These are phyloP conservation scores for Chrysolina oricalcia DNA, from an alignment of 2,888 invertebrate genomes.

Conservation along the genomic window DNA sequence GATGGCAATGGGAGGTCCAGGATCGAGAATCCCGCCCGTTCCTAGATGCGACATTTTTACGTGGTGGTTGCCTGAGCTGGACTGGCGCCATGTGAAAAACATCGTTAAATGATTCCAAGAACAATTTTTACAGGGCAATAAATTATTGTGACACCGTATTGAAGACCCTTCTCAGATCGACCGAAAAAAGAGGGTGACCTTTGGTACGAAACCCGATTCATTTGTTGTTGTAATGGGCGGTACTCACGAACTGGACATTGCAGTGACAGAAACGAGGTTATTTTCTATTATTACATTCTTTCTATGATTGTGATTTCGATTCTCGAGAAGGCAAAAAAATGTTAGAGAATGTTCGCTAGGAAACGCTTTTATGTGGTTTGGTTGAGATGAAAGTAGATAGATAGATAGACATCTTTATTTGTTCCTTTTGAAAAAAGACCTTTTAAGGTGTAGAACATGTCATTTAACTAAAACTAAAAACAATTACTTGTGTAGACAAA, in stretches of 20 bases:
- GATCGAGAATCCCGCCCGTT: constrained; percentile 55
- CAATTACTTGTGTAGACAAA: no score
- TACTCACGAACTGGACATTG: not conserved
- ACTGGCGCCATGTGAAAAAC: constrained; percentile 28
- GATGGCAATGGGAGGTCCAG: constrained; percentile 60
- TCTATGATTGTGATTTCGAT: no score
- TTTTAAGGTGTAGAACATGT: no score
- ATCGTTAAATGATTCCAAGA: constrained; percentile 25
- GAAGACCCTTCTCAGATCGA: constrained; percentile 15
- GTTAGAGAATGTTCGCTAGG: no score
- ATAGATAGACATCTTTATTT: no score
- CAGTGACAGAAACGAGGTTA: not conserved
- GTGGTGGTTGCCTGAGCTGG: constrained; percentile 26
- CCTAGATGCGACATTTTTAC: constrained; percentile 43
- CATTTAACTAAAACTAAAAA: no score
- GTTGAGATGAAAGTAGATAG: no score
- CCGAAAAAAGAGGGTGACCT: constrained; percentile 12
- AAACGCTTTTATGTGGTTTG: no score
- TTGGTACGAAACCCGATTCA: constrained; percentile 9
- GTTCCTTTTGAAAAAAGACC: no score
- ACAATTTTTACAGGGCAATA: constrained; percentile 21
- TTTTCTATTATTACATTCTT: not conserved
- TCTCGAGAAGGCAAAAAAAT: no score
- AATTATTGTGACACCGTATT: constrained; percentile 25
- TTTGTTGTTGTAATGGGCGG: constrained; percentile 1